These are phyloP conservation scores for Caranx melampygus DNA, from an alignment of 2,113 vertebrate genomes.

Conservation along the genomic window DNA sequence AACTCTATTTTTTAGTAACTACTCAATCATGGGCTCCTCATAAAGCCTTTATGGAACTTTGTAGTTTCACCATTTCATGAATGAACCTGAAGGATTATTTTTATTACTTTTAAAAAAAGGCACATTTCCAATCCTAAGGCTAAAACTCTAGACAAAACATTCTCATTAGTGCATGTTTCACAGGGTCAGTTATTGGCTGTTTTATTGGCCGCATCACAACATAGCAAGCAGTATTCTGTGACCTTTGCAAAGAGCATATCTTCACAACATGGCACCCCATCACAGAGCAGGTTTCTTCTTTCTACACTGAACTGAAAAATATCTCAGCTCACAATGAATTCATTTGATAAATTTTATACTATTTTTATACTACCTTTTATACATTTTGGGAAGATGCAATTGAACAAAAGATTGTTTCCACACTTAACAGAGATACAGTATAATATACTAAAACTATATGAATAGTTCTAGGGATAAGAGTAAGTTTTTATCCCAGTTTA, in stretches of 20 bases:
- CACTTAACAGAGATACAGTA: neutral
- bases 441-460: neutral
- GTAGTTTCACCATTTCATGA: neutral
- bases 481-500: neutral
- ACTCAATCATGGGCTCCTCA: neutral
- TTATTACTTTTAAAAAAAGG: slow-evolving; percentile 13
- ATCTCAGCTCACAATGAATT: neutral
- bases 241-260: slow-evolving; percentile 84
- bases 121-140: slow-evolving; percentile 27
- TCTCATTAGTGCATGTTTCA: slow-evolving; percentile 78
- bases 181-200: slow-evolving; percentile 83
- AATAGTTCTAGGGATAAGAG: neutral
- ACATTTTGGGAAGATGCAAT: neutral
- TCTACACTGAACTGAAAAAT: slow-evolving; percentile 10
- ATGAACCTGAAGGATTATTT: slow-evolving; percentile 4
- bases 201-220: slow-evolving; percentile 76
- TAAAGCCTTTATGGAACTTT: neutral
- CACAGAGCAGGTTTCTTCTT: slow-evolving; percentile 25
- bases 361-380: neutral
- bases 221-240: slow-evolving; percentile 75
- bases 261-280: slow-evolving; percentile 32
- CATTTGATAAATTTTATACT: neutral
- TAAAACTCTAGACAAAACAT: slow-evolving; percentile 47
- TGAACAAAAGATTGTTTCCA: neutral
- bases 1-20: slow-evolving; percentile 10